Evolutionary conservation across 2,888 invertebrate species (phyloP), one percentile per base, ranked within the genome.

Genomic region (Cataglyphis cursor): DNA sequence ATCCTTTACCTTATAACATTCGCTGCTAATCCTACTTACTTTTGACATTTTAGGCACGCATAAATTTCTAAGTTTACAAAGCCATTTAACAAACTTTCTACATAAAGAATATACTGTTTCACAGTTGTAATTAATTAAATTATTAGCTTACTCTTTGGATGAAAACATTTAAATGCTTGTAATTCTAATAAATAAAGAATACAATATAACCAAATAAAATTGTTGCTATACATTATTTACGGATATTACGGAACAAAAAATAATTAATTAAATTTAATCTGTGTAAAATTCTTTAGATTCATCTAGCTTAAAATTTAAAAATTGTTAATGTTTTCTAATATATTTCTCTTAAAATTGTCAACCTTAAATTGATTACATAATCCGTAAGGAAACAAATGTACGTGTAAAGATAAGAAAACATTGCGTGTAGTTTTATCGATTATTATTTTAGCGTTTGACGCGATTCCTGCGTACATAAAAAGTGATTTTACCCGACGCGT

Each of bases 31-130:
- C 83, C 78, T 35, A 80, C 78, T 80, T 78, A 78, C 73, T 76
- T 84, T 72, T 84, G 84, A 83, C 84, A 83, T 84, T 24, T 61
- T 73, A 57, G 73, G 21, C 48, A 65, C 48, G 54, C 74, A 66
- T 73, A 82, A 84, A 81, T 74, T 84, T 83, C 18, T 51, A 18
- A 84, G 84, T 84, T 84, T 66, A 72, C 66, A 48, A 83, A 83
- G 51, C 21, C 68, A 59, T 74, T 59, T 65, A 61, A 9, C 28
- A 72, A 84, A 83, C 83, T 84, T 83, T 84, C 84, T 66, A 76
- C 65, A 48, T 61, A 64, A 82, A 48, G 31, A 76, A 70, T 44
- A 48, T 35, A 31, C 24, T 28, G 62, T 65, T 62, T 72, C 48
- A 51, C 31, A 10, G 38, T 48, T 74, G 28, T 31, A 84, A 84